phyloP scores from a whole-genome alignment of 2,797 vertebrate genomes.

The Phalloptychus januarius region DNA sequence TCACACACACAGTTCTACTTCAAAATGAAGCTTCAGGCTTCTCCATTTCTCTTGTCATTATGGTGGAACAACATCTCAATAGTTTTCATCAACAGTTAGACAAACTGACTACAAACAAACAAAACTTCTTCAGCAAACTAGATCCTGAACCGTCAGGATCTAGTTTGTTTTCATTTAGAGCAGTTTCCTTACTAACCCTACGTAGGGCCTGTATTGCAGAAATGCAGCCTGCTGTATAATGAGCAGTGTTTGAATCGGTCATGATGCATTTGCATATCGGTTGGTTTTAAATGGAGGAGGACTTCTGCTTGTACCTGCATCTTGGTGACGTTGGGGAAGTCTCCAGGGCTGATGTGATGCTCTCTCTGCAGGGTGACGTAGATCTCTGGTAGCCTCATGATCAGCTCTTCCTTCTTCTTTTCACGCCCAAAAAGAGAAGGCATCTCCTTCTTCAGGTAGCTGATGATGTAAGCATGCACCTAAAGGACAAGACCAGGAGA shows the following conservation, averaged over 20 bases:
- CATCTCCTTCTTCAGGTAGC: constrained; percentile 97
- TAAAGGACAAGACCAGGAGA: constrained; percentile 47
- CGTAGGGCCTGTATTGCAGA: not conserved
- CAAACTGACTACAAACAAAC: no score
- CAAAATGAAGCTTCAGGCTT: not conserved
- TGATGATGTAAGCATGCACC: constrained; percentile 98
- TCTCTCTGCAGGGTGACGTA: constrained; percentile 91
- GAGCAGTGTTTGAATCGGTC: not conserved
- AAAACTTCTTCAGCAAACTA: no score
- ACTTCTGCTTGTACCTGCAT: constrained; percentile 85
- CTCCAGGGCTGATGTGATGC: constrained; percentile 94
- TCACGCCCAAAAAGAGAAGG: constrained; percentile 95
- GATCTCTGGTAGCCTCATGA: constrained; percentile 90
- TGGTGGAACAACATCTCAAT: not conserved
- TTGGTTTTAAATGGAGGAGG: not conserved
- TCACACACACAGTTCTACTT: not conserved
- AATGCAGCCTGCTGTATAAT: not conserved
- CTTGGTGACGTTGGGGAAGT: constrained; percentile 93
- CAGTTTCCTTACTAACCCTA: not conserved
- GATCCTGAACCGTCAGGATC: not conserved
- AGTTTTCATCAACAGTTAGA: not conserved
- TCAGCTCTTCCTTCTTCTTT: constrained; percentile 94
- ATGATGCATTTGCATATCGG: not conserved
- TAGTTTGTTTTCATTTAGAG: not conserved
- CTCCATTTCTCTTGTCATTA: not conserved